Percentiles rank a stretch among this genome's conserved stretches.
phyloP scores from a whole-genome alignment of 2,888 invertebrate genomes.

The Melanotus villosus region DNA sequence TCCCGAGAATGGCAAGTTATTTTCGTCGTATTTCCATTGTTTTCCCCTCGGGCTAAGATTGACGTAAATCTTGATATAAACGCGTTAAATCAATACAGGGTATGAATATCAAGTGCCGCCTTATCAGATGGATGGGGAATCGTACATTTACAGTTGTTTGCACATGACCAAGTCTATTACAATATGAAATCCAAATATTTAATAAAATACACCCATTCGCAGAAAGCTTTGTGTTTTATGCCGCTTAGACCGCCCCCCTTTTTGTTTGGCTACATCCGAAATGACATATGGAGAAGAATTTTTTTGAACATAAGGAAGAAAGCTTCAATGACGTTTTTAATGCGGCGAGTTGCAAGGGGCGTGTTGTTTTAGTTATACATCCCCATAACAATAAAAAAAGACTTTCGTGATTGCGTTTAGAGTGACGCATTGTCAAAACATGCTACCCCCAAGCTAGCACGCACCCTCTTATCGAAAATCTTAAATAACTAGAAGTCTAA shows the following conservation, averaged over 20 bases:
- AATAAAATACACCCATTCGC: conserved; percentile 30
- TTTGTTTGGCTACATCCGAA: neutral
- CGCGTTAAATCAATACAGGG: conserved; percentile 58
- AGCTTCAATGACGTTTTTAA: conserved; percentile 36
- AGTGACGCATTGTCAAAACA: conserved; percentile 64
- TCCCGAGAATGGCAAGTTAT: conserved; percentile 32
- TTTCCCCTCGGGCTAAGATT: conserved; percentile 52
- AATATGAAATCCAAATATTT: conserved; percentile 46
- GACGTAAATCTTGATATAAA: conserved; percentile 58
- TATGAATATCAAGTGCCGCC: conserved; percentile 58
- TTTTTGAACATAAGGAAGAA: conserved; percentile 20
- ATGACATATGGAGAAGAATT: conserved; percentile 21
- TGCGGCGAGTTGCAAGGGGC: conserved; percentile 39
- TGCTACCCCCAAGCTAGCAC: conserved; percentile 50
- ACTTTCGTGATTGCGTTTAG: conserved; percentile 59
- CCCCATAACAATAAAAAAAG: conserved; percentile 49
- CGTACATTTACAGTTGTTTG: conserved; percentile 47
- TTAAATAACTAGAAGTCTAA: conserved; percentile 58
- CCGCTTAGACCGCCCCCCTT: neutral
- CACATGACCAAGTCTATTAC: conserved; percentile 39
- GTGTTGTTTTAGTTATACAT: conserved; percentile 46
- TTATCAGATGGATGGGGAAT: conserved; percentile 54
- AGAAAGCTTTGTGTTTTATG: neutral
- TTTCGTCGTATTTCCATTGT: conserved; percentile 40
- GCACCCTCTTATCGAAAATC: conserved; percentile 54